Percentiles rank a stretch among this genome's conserved stretches.
phyloP scores from a whole-genome alignment of 2,888 invertebrate genomes.

The Plusia festucae region DNA sequence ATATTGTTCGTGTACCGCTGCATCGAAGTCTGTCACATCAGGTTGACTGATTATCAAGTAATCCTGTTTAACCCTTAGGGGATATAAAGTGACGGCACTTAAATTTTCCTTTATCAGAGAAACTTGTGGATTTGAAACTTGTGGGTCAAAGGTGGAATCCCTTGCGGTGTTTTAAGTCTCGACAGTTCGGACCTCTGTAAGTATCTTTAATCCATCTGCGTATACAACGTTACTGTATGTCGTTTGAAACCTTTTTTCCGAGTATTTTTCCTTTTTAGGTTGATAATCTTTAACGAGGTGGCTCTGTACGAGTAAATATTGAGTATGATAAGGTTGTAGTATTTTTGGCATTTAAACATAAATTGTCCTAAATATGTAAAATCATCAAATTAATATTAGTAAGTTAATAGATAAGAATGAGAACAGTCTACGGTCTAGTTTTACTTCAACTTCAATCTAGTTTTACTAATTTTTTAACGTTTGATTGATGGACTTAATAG shows the following conservation, averaged over 20 bases:
- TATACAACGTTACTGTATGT: conserved; percentile 28
- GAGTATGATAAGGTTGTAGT: not conserved
- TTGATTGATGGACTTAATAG: too few species aligned
- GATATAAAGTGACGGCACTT: conserved; percentile 23
- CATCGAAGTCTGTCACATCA: conserved; percentile 3
- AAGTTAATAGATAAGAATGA: too few species aligned
- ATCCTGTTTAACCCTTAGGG: conserved; percentile 20
- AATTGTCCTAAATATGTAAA: too few species aligned
- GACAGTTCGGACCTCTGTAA: conserved; percentile 27
- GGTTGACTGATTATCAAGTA: conserved; percentile 30
- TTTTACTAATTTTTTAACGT: too few species aligned
- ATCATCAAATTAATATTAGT: too few species aligned
- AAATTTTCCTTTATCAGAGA: conserved; percentile 38
- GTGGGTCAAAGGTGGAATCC: conserved; percentile 45
- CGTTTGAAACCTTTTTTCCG: conserved; percentile 32
- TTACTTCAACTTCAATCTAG: too few species aligned
- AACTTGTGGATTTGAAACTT: conserved; percentile 47
- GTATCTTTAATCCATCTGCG: conserved; percentile 45
- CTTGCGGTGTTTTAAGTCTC: conserved; percentile 48
- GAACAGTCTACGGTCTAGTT: too few species aligned
- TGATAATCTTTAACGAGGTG: conserved; percentile 30
- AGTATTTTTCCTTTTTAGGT: conserved; percentile 29
- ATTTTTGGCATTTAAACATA: too few species aligned
- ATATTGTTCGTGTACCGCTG: not conserved
- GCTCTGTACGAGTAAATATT: conserved; percentile 10